A percentile compares a stretch with the other conserved stretches of the same genome.
Evolutionary conservation across 2,888 invertebrate species (phyloP).

Genomic region (Ormyrus nitidulus): DNA sequence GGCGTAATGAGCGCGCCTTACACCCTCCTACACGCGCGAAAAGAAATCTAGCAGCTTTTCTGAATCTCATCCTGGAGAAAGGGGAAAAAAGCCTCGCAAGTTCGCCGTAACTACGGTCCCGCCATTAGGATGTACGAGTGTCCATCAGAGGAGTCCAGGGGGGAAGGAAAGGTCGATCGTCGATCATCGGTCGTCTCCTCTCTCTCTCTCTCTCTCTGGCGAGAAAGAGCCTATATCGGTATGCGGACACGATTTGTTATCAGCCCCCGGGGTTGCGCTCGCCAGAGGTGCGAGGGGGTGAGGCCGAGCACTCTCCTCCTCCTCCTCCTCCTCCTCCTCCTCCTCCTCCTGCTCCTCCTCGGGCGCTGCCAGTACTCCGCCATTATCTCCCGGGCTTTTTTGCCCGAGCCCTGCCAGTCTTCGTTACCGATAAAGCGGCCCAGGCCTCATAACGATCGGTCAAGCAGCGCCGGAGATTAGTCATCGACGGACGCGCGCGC

Average conservation of each 20-base stretch:
- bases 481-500: conserved; percentile 64
- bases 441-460: conserved; percentile 69
- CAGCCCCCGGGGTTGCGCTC: conserved; percentile 68
- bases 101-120: conserved; percentile 12
- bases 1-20: too few species aligned
- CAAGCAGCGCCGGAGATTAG: conserved; percentile 68
- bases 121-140: conserved; percentile 60
- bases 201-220: conserved; percentile 17
- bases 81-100: background rate
- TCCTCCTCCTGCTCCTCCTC: conserved; percentile 38
- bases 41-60: background rate
- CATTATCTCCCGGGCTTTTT: conserved; percentile 45
- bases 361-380: conserved; percentile 35
- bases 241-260: conserved; percentile 72
- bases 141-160: conserved; percentile 57
- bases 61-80: background rate
- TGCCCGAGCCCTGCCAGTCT: conserved; percentile 52
- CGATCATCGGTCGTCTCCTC: conserved; percentile 61
- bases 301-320: conserved; percentile 54
- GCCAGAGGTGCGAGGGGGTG: conserved; percentile 58
- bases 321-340: conserved; percentile 19
- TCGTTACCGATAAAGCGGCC: conserved; percentile 55
- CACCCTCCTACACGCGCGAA: too few species aligned
- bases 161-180: conserved; percentile 64
- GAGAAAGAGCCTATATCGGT: conserved; percentile 56